Percentiles rank a stretch among this genome's conserved stretches.
phyloP scores from a whole-genome alignment of 1,140 invertebrate genomes.

The Heliconius hewitsoni region DNA sequence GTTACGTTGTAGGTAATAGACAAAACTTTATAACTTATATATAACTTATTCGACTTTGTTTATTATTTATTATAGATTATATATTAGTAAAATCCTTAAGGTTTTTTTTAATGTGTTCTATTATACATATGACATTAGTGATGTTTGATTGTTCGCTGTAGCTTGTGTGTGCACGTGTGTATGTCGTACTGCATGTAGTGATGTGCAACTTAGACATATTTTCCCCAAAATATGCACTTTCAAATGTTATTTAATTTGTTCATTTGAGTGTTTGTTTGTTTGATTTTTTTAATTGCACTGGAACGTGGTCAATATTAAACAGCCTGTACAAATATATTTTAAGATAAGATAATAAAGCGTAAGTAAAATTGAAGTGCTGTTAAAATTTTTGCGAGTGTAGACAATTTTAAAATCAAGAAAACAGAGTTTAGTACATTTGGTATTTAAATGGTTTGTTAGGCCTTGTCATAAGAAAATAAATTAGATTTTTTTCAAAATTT shows the following conservation, averaged over 20 bases:
- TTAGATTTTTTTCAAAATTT: background rate
- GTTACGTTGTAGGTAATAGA: background rate
- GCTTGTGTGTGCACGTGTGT: constrained; percentile 32
- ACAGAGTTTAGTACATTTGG: background rate
- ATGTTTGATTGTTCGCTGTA: constrained; percentile 23
- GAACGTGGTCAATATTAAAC: background rate
- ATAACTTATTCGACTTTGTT: background rate
- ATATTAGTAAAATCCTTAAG: background rate
- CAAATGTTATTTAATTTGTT: background rate
- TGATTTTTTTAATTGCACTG: background rate
- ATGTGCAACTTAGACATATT: background rate
- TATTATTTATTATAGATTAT: background rate
- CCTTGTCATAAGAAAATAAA: background rate
- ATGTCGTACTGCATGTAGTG: constrained; percentile 20
- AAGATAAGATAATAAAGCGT: no score
- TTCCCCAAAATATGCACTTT: background rate
- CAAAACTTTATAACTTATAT: background rate
- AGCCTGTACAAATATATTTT: no score
- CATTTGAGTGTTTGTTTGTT: background rate
- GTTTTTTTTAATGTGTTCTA: background rate
- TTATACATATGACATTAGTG: background rate
- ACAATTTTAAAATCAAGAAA: background rate
- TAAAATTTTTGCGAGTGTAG: no score
- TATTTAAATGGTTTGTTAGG: background rate
- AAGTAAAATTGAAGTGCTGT: no score